Evolutionary conservation across 2,113 vertebrate species (phyloP), one percentile per base, ranked within the genome.

Genomic region (Microtus pennsylvanicus): DNA sequence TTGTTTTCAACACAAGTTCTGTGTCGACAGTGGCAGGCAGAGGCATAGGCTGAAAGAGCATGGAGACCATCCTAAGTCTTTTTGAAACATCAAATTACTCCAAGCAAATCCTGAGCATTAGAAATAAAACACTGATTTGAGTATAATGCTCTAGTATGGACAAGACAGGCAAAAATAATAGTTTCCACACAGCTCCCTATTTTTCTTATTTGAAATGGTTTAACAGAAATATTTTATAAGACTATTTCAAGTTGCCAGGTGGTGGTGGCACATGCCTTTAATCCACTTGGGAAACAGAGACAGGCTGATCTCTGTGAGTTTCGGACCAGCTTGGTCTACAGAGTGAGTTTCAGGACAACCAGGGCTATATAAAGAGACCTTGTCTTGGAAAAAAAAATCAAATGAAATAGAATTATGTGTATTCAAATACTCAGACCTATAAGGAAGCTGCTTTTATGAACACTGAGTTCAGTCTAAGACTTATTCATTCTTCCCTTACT

Each of bases 1-100:
- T 93, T 75, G 42, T 83, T 95, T 72, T 69, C 89, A 61, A 95
- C 21, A 17, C 4, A 89, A 93, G 69, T 91, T 95, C 26, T 67
- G 9, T 30, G 33, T 88, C 58, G 83, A 94, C 69, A 86, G 94
- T 35, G 35, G 77, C 42, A 52, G 42, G 77, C 17, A 52, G 89
- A 96, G 65, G 1, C 28, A 52, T 9, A 16, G 38, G 28, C 33
- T 76, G 4, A 50, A 69, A 80, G 74, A 58, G 38, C 5, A 82
- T 33, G 7, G 30, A 70, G 35, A 2, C 80, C 82, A 82, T 45
- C 75, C 69, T 94, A 90, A 77, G 74, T 58, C 61, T 87, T 52
- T 83, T 94, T 58, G n/a, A 67, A 90, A 35, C 65, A 80, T 92
- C 69, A 47, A 65, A 55, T 80, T 33, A 65, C 3, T 14, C 76